Evolutionary conservation across 2,113 vertebrate genomes (phyloP).

Genomic region (Orientallactaga bullata): DNA sequence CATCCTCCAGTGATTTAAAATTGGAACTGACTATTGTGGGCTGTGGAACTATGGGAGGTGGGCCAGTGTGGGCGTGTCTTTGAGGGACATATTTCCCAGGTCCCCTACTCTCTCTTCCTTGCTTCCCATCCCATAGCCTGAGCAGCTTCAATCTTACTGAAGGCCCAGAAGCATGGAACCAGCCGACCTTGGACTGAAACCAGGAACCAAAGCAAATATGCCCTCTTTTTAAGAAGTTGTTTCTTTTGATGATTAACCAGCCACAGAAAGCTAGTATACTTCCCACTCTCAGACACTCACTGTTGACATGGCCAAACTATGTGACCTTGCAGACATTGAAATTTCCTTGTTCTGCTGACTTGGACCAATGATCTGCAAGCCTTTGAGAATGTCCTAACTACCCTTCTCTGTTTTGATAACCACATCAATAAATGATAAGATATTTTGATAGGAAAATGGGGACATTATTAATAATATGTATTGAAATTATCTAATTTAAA

Average conservation of each 20-base stretch:
- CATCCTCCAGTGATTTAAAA: background rate
- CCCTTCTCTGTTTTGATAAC: background rate
- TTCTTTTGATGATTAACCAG: background rate
- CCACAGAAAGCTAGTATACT: background rate
- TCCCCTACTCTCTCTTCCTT: background rate
- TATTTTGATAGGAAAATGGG: conserved; percentile 1
- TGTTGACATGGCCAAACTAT: background rate
- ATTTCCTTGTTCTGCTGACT: background rate
- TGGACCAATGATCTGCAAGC: conserved; percentile 21
- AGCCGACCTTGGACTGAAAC: background rate
- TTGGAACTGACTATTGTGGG: background rate
- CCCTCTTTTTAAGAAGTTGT: background rate
- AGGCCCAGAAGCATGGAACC: background rate
- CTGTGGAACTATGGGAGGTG: background rate
- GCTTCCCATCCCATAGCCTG: background rate
- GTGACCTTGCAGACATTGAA: background rate
- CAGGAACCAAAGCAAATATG: background rate
- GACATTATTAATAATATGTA: background rate
- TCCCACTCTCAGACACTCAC: background rate
- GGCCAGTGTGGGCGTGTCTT: background rate
- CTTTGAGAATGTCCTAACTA: background rate
- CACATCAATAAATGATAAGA: background rate
- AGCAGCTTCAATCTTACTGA: background rate
- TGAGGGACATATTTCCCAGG: background rate
- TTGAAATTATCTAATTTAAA: background rate